Percentiles rank a stretch among this genome's conserved stretches.
These are phyloP conservation scores for Triplophysa yarkandensis DNA, from an alignment of 2,797 vertebrate species.

Conservation along the genomic window DNA sequence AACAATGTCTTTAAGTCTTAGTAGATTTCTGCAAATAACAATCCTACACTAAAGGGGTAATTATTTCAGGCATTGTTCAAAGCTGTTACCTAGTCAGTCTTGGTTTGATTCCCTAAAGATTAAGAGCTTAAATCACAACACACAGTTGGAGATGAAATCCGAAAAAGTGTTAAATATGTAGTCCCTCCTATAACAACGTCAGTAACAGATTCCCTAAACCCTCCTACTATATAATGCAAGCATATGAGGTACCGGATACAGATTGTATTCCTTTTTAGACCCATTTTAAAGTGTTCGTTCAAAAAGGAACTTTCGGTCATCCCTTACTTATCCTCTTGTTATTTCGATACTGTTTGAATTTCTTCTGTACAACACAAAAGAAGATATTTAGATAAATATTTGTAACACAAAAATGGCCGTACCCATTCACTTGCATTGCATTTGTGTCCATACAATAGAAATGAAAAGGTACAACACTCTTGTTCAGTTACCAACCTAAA, in stretches of 20 bases:
- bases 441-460: too few relatives aligned
- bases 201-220: constrained; percentile 13
- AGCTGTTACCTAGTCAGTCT: neutral
- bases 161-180: constrained; percentile 26
- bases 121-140: neutral
- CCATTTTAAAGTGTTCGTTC: neutral
- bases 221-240: constrained; percentile 5
- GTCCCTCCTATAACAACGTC: constrained; percentile 36
- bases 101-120: constrained; percentile 1
- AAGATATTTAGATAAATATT: too few relatives aligned
- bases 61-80: neutral
- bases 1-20: neutral
- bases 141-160: neutral
- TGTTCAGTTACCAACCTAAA: too few relatives aligned
- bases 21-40: constrained; percentile 6
- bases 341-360: too few relatives aligned
- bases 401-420: too few relatives aligned
- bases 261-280: constrained; percentile 11
- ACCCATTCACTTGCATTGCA: too few relatives aligned
- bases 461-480: too few relatives aligned
- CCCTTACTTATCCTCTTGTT: too few relatives aligned
- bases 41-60: neutral
- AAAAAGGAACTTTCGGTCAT: too few relatives aligned
- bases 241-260: constrained; percentile 17
- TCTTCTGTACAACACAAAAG: too few relatives aligned